Evolutionary conservation across 2,888 invertebrate genomes (phyloP), one percentile per base, ranked within the genome.

Genomic region (Hydropsyche betteni): DNA sequence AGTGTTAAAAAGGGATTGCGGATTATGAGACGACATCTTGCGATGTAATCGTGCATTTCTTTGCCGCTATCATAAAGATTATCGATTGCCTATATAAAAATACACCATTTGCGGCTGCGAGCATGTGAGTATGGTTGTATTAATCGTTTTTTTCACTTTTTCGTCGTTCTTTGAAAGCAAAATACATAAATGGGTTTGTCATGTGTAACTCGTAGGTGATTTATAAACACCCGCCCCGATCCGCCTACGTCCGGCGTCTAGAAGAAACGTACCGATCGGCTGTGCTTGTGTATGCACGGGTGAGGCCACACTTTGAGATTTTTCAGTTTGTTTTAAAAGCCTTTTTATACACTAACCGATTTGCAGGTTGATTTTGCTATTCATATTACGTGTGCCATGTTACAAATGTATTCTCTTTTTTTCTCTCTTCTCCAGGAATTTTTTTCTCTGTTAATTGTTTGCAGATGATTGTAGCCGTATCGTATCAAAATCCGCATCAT

Each of bases 101-200:
- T 16, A 24, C 58, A n/a, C 16, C 61, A 33, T 24, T 33, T 24
- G 33, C n/a, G 24, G n/a, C 61, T 61, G 5, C 10, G 7, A 55
- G 10, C 73, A 74, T 36, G 79, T 79, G 75, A 79, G 79, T 79
- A 79, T 77, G 73, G 73, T 76, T 74, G 75, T 73, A 64, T 74
- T 76, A 75, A 76, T 74, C 69, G 58, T 72, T 38, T 70, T 33
- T 10, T 64, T 44, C 10, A 10, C 12, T 69, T 69, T 6, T 50
- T 69, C 14, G 69, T 14, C 69, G 69, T 69, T 50, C 38, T 7
- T 51, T 69, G 14, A 51, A 69, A 69, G 14, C 24, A 16, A 50
- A 69, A 69, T 69, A 69, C 14, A 44, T 44, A 44, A 44, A 69
- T 50, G 50, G 44, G 51, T 69, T 69, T 50, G 44, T 51, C 51